A percentile compares a stretch with the other conserved stretches of the same genome.
Conservation (phyloP, 2,888 invertebrate genomes). For the Sinohyriopsis cumingii region DNA sequence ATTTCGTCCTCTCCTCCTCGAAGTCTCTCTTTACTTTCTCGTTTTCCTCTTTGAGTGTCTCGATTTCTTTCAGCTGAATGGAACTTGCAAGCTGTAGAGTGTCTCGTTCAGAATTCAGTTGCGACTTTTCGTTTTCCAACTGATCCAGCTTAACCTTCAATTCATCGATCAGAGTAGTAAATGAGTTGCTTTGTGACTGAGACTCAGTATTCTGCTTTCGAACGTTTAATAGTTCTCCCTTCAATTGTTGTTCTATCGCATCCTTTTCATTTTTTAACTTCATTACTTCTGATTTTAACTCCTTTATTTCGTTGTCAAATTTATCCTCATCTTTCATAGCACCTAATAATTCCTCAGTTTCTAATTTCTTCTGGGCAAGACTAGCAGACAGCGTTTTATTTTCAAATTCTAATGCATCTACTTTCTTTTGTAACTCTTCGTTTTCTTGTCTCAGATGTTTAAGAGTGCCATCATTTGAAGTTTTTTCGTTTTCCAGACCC, state of each 20-base stretch:
- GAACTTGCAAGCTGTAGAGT: constrained; percentile 12
- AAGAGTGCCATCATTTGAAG: constrained; percentile 31
- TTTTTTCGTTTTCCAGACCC: constrained; percentile 33
- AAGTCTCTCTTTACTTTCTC: constrained; percentile 34
- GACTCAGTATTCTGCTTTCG: constrained; percentile 25
- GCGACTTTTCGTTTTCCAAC: constrained; percentile 27
- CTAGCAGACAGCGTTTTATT: constrained; percentile 40
- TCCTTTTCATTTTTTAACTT: constrained; percentile 33
- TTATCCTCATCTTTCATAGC: constrained; percentile 48
- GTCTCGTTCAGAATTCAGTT: constrained; percentile 16
- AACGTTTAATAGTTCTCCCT: constrained; percentile 28
- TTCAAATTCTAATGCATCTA: constrained; percentile 37
- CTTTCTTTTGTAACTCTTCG: constrained; percentile 29
- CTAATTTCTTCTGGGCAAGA: constrained; percentile 39
- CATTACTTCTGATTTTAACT: constrained; percentile 27
- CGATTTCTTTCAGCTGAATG: constrained; percentile 26
- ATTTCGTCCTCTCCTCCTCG: constrained; percentile 30
- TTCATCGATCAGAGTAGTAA: constrained; percentile 18
- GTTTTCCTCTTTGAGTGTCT: constrained; percentile 23
- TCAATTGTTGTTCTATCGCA: constrained; percentile 26
- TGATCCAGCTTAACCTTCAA: constrained; percentile 31
- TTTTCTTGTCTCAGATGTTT: constrained; percentile 25
- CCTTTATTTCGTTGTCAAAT: constrained; percentile 43
- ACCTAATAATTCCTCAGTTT: constrained; percentile 37
- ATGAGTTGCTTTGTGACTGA: constrained; percentile 16